These are phyloP conservation scores for Panurus biarmicus DNA, from an alignment of 2,113 vertebrate genomes.

Conservation along the genomic window DNA sequence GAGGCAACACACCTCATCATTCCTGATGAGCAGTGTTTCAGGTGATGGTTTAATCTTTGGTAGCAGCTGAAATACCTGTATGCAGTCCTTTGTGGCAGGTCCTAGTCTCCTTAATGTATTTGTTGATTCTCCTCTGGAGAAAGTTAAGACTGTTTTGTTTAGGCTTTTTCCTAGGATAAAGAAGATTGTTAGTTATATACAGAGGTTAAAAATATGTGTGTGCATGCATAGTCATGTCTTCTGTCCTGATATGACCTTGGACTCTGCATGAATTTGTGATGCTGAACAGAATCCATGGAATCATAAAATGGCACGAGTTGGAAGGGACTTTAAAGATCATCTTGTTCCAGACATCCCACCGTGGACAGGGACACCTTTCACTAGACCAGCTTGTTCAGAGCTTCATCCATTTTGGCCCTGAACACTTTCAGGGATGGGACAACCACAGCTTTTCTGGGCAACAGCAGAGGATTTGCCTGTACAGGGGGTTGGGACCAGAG, in stretches of 20 bases:
- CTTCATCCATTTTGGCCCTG: background rate
- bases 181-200: background rate
- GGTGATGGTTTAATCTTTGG: background rate
- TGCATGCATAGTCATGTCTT: background rate
- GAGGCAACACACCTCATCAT: background rate
- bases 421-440: background rate
- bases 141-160: background rate
- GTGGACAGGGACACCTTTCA: background rate
- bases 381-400: background rate
- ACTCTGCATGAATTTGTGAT: background rate
- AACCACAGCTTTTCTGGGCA: background rate
- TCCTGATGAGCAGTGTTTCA: background rate
- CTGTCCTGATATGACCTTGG: background rate
- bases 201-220: background rate
- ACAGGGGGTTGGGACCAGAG: accelerated
- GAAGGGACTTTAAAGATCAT: background rate
- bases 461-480: background rate
- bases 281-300: background rate
- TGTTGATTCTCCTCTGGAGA: background rate
- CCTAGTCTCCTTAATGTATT: background rate
- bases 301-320: background rate
- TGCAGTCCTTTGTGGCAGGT: background rate
- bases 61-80: background rate
- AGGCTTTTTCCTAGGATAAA: background rate
- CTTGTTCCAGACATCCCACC: background rate